A percentile compares a stretch with the other conserved stretches of the same genome.
Conservation (phyloP, 92 coral and sea anemone genomes). For the Montipora capitata region DNA sequence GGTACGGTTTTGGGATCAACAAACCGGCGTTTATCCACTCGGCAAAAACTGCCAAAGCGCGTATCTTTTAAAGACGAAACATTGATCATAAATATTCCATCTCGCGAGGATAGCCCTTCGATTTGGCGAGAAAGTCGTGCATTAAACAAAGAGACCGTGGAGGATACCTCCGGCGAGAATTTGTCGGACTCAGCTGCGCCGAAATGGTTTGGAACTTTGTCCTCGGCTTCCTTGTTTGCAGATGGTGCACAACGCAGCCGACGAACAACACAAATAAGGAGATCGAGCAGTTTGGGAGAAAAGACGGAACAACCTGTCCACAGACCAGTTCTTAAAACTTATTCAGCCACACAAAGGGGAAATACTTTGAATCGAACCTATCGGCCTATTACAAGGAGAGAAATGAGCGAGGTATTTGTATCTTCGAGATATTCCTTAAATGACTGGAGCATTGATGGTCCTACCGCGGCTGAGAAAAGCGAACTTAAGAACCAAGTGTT, state of each 20-base stretch:
- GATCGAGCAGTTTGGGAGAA: background rate
- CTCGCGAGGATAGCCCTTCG: constrained; percentile 10
- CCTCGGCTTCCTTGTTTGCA: background rate
- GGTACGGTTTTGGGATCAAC: background rate
- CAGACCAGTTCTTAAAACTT: constrained; percentile 31
- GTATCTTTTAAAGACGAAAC: constrained; percentile 57
- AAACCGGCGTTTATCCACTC: constrained; percentile 24
- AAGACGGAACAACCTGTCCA: background rate
- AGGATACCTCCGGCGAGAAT: background rate
- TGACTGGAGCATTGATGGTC: background rate
- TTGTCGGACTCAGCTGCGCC: background rate
- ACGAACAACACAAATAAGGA: background rate
- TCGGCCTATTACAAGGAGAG: background rate
- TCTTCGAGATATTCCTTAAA: constrained; percentile 13
- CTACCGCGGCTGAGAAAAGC: background rate
- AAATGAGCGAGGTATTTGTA: background rate
- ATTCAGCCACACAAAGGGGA: background rate
- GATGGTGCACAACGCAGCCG: background rate
- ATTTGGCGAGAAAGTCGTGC: constrained; percentile 8
- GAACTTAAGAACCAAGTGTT: constrained; percentile 6
- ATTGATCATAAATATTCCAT: constrained; percentile 30
- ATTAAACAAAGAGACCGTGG: background rate
- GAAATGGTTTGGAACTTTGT: background rate
- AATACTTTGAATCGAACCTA: constrained; percentile 3
- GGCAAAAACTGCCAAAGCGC: constrained; percentile 38